These are phyloP conservation scores for Poeciliopsis turneri DNA, from an alignment of 2,797 vertebrate species.

Conservation along the genomic window DNA sequence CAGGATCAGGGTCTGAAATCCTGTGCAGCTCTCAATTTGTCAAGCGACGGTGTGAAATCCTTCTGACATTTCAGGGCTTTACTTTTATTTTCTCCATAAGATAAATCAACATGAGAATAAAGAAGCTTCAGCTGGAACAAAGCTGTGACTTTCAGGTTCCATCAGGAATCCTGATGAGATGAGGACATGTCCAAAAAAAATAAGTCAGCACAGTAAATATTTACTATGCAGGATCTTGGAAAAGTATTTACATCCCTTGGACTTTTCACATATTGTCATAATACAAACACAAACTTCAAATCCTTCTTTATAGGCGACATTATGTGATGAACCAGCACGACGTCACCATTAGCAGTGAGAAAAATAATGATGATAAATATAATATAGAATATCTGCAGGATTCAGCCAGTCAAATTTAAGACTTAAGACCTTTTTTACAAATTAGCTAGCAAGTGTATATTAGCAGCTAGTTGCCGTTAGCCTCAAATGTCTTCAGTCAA, in stretches of 20 bases:
- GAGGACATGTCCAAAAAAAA: neutral
- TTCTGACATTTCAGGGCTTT: neutral
- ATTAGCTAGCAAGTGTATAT: too few species aligned
- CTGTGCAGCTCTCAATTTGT: neutral
- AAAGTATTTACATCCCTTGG: neutral
- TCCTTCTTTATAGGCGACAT: neutral
- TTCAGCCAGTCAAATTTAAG: too few species aligned
- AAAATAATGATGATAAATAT: neutral
- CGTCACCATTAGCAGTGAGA: neutral
- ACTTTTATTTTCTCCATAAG: constrained; percentile 13
- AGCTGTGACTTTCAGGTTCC: neutral
- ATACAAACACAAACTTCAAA: neutral
- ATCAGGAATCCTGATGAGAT: neutral
- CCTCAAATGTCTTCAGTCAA: too few species aligned
- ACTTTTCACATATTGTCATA: neutral
- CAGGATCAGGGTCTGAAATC: neutral
- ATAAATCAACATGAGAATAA: constrained; percentile 19
- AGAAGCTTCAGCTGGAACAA: neutral
- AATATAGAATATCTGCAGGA: too few species aligned
- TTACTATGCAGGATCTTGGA: neutral
- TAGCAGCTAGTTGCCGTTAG: too few species aligned
- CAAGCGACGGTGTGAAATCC: constrained; percentile 15
- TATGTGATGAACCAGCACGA: neutral
- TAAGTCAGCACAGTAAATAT: neutral
- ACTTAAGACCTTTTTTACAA: too few species aligned